Evolutionary conservation across 2,797 vertebrate genomes (phyloP).

Genomic region (Luscinia luscinia): DNA sequence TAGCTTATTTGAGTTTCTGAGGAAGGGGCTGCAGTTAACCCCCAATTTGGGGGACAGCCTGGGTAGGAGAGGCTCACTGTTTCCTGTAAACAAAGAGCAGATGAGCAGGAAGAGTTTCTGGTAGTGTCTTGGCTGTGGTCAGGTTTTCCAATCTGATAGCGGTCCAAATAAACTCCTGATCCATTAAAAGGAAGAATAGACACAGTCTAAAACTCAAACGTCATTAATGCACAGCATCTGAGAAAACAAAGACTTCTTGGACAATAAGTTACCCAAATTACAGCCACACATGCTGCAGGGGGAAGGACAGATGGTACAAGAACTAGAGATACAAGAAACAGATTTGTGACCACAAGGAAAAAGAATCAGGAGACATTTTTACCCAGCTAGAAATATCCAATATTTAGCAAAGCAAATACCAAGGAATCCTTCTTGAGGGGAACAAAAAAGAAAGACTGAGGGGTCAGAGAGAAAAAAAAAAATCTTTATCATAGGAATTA

Average conservation of each 20-base stretch:
- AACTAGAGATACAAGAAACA: constrained; percentile 68
- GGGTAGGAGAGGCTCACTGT: neutral
- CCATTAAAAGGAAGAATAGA: constrained; percentile 9
- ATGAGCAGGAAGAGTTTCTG: neutral
- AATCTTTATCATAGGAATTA: neutral
- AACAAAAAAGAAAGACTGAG: neutral
- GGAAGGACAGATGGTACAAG: constrained; percentile 68
- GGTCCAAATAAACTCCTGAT: constrained; percentile 3
- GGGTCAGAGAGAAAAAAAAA: neutral
- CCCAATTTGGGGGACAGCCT: neutral
- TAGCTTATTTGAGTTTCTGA: constrained; percentile 15
- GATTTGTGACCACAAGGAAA: constrained; percentile 72
- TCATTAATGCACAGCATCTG: constrained; percentile 29
- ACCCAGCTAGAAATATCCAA: constrained; percentile 55
- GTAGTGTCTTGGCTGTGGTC: neutral
- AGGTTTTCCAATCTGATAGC: constrained; percentile 11
- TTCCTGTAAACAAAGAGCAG: neutral
- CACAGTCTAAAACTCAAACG: neutral
- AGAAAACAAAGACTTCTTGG: constrained; percentile 68
- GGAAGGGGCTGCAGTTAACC: neutral
- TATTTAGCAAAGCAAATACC: constrained; percentile 49
- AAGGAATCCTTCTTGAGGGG: neutral
- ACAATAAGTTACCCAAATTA: constrained; percentile 70
- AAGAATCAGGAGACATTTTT: constrained; percentile 61
- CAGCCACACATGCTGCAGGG: constrained; percentile 64